These are phyloP conservation scores for Oconnorella tubifera DNA, from an alignment of 2,888 invertebrate genomes.

Conservation along the genomic window DNA sequence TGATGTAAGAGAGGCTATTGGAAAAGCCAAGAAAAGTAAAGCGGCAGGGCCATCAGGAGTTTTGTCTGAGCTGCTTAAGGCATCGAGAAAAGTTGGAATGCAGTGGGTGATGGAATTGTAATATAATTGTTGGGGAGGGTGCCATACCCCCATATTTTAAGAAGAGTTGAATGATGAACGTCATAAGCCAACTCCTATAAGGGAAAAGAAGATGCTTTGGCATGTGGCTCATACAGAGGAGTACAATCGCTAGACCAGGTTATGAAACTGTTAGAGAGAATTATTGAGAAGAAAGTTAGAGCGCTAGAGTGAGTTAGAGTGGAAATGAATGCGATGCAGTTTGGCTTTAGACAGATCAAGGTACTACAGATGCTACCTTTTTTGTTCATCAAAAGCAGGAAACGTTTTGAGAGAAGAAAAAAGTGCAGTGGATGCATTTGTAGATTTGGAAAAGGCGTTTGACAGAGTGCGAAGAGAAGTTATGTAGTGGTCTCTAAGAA, in stretches of 20 bases:
- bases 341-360: slow-evolving; percentile 13
- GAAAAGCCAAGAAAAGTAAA: too few species aligned
- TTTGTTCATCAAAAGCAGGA: slow-evolving; percentile 10
- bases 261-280: slow-evolving; percentile 11
- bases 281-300: slow-evolving; percentile 10
- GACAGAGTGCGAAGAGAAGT: slow-evolving; percentile 10
- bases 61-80: too few species aligned
- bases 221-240: slow-evolving; percentile 12
- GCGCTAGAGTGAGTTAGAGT: background rate
- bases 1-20: too few species aligned
- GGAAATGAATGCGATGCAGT: slow-evolving; percentile 8
- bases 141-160: too few species aligned
- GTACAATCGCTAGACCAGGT: slow-evolving; percentile 8
- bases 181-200: too few species aligned
- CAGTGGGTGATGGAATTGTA: too few species aligned
- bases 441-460: slow-evolving; percentile 15
- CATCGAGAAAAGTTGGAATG: too few species aligned
- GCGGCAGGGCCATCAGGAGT: too few species aligned
- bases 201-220: slow-evolving; percentile 12
- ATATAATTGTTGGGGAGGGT: too few species aligned
- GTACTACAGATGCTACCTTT: slow-evolving; percentile 12
- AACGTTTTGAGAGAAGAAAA: slow-evolving; percentile 8
- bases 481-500: background rate
- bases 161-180: slow-evolving; percentile 3
- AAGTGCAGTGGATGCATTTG: slow-evolving; percentile 8